A percentile compares a stretch with the other conserved stretches of the same genome.
phyloP scores from a whole-genome alignment of 2,113 vertebrate species.

The Ovis canadensis region DNA sequence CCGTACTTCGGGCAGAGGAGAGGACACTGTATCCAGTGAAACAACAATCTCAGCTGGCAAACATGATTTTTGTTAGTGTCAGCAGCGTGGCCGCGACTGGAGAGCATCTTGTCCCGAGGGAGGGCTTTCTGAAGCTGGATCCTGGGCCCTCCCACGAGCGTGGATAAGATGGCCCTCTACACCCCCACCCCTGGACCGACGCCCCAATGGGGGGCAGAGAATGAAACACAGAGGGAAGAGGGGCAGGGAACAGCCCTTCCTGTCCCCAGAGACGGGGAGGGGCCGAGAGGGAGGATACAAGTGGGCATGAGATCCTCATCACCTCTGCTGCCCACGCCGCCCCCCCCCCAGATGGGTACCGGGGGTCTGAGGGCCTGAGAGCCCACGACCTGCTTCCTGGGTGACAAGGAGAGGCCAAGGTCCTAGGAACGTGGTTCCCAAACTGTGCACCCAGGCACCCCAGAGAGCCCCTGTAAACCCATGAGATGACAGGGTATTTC shows the following conservation, averaged over 20 bases:
- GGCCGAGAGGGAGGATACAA: accelerated
- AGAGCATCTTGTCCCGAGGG: background rate
- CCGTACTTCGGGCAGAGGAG: background rate
- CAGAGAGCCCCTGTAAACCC: too few species aligned
- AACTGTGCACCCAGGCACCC: background rate
- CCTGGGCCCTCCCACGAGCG: background rate
- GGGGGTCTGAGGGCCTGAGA: background rate
- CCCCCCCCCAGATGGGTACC: accelerated
- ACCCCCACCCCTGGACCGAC: background rate
- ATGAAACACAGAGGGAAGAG: background rate
- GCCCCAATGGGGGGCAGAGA: background rate
- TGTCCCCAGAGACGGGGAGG: background rate
- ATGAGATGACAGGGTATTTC: background rate
- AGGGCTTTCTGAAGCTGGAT: background rate
- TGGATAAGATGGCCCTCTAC: background rate
- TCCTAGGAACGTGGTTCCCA: background rate
- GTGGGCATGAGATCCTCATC: too few species aligned
- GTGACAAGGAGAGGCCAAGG: background rate
- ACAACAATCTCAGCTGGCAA: background rate
- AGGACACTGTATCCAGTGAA: background rate
- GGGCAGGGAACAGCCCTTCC: background rate
- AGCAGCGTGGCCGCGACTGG: accelerated
- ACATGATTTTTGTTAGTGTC: accelerated
- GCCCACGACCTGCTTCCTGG: background rate
- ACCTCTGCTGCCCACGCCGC: background rate